phyloP scores from a whole-genome alignment of 2,113 vertebrate species.

The Dasypus novemcinctus region DNA sequence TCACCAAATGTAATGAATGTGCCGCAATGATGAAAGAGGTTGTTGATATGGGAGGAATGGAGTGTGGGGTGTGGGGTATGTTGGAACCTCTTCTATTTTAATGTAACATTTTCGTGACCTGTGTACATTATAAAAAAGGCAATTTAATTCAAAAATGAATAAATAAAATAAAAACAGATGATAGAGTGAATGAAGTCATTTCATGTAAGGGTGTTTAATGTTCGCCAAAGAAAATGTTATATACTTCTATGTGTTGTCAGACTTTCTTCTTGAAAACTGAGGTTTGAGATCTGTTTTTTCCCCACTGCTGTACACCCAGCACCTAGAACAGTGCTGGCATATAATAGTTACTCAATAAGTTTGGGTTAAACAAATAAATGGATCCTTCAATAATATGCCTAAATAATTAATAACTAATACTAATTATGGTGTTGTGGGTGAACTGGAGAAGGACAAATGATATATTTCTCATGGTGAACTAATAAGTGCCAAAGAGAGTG shows the following conservation, averaged over 20 bases:
- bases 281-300: background rate
- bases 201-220: background rate
- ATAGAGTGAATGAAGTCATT: background rate
- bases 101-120: too few relatives aligned
- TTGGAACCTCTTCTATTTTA: too few relatives aligned
- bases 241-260: background rate
- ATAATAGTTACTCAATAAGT: background rate
- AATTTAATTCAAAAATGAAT: too few relatives aligned
- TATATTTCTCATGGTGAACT: background rate
- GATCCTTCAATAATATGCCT: background rate
- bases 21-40: too few relatives aligned
- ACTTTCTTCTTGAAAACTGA: background rate
- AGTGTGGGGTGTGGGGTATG: too few relatives aligned
- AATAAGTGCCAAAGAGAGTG: background rate
- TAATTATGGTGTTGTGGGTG: background rate
- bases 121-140: too few relatives aligned
- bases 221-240: background rate
- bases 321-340: background rate
- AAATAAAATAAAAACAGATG: too few relatives aligned
- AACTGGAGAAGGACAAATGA: background rate
- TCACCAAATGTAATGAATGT: too few relatives aligned
- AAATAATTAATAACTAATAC: background rate
- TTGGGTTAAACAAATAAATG: background rate
- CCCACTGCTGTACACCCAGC: background rate
- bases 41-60: too few relatives aligned